Evolutionary conservation across 2,113 vertebrate genomes (phyloP), one percentile per base, ranked within the genome.

Genomic region (Aix galericulata): DNA sequence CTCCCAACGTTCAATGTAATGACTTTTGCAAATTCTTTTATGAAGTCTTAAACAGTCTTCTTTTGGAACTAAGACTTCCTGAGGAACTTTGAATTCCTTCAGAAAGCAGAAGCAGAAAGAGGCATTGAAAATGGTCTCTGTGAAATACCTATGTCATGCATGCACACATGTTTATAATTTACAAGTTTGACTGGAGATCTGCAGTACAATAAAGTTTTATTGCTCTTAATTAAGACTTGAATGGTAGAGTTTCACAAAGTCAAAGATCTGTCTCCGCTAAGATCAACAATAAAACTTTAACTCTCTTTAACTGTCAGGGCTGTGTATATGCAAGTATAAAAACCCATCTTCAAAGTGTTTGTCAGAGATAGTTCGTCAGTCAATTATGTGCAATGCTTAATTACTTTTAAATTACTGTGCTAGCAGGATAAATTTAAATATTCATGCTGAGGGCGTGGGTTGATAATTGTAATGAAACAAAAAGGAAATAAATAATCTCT

Each of bases 401-500:
- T 83, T 93, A 84, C 25, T 60, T 94, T 74, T 84, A 85, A 91
- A 86, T 93, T 88, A 59, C 17, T 3, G 5, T 58, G 14, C 11
- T 68, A 62, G 14, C 9, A 76, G 53, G 31, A 76, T 71, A 86
- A 76, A 53, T 89, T 82, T 92, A 68, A 84, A 76, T 92, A 77
- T 75, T 90, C 58, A 58, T 78, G 34, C 21, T 90, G 60, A 82
- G 58, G 52, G 4, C 32, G 8, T 62, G 46, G 20, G 31, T 25
- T 94, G 44, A 78, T 81, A 64, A 75, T 93, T 91, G 26, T 23
- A 83, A 66, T 55, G n/a, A 68, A 92, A 88, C 18, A 56, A 52
- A 82, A 80, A 46, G 2, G 7, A 53, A 82, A 86, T 63, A 94
- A 95, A 94, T 75, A 78, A 84, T 78, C n/a, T 64, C 22, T 94